phyloP scores from a whole-genome alignment of 1,140 invertebrate species.

The Drosophila ohnishii region DNA sequence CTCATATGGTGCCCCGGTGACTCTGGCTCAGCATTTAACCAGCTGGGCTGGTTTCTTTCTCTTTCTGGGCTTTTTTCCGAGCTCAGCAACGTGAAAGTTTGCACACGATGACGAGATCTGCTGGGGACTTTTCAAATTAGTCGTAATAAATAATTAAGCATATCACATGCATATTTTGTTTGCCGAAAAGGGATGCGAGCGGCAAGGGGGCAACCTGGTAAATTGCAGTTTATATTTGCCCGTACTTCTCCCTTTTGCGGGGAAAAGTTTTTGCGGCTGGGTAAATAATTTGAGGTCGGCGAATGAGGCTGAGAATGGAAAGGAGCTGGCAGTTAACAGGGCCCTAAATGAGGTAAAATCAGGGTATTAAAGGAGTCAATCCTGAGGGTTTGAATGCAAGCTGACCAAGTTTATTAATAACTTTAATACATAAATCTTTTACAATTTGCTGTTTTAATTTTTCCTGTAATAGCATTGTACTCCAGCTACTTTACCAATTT shows the following conservation, averaged over 20 bases:
- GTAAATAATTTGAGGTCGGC: conserved; percentile 52
- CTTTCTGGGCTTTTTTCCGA: neutral
- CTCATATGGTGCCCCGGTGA: conserved; percentile 35
- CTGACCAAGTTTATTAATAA: neutral
- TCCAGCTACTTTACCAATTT: conserved; percentile 3
- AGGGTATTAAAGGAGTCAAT: neutral
- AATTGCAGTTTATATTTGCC: conserved; percentile 64
- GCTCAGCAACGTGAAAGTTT: conserved; percentile 54
- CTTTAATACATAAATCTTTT: neutral
- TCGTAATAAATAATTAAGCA: conserved; percentile 78
- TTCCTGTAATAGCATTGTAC: neutral
- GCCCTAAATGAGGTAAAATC: conserved; percentile 21
- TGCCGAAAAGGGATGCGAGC: conserved; percentile 2
- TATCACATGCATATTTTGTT: conserved; percentile 63
- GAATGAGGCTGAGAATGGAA: conserved; percentile 33
- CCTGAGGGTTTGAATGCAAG: neutral
- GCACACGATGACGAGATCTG: conserved; percentile 42
- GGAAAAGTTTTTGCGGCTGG: conserved; percentile 43
- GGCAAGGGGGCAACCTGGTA: conserved; percentile 6
- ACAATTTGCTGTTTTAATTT: neutral
- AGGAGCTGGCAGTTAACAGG: conserved; percentile 18
- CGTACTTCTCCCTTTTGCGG: conserved; percentile 7
- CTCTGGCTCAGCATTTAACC: conserved; percentile 56
- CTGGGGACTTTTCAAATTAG: conserved; percentile 73
- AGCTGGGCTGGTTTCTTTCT: conserved; percentile 18